Percentiles rank a stretch among this genome's conserved stretches.
Evolutionary conservation across 2,888 invertebrate genomes (phyloP).

Genomic region (Acrobasis repandana): DNA sequence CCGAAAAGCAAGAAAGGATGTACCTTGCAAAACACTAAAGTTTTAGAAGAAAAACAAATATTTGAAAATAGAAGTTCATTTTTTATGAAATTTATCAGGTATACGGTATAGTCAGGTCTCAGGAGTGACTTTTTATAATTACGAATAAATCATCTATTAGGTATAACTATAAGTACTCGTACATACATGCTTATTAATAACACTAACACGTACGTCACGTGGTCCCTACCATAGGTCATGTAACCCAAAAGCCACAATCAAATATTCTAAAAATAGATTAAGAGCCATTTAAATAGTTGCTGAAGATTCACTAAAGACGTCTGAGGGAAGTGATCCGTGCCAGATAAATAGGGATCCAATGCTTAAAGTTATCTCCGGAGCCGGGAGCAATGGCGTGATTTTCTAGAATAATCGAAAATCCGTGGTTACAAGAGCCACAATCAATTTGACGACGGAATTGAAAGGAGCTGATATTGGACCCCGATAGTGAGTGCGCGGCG

Average conservation of each 20-base stretch:
- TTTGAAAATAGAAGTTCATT: too few relatives aligned
- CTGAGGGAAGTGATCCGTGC: slow-evolving; percentile 16
- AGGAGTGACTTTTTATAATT: too few relatives aligned
- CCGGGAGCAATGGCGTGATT: slow-evolving; percentile 36
- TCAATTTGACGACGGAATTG: slow-evolving; percentile 29
- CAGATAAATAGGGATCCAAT: slow-evolving; percentile 22
- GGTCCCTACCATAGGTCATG: neutral
- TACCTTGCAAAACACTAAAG: too few relatives aligned
- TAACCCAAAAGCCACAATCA: neutral
- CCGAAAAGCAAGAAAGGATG: too few relatives aligned
- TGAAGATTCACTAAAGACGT: slow-evolving; percentile 13
- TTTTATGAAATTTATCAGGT: too few relatives aligned
- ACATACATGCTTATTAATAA: too few relatives aligned
- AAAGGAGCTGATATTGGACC: slow-evolving; percentile 20
- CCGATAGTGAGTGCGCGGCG: neutral
- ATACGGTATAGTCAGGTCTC: too few relatives aligned
- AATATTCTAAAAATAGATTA: neutral
- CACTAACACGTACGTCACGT: too few relatives aligned
- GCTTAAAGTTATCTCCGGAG: slow-evolving; percentile 15
- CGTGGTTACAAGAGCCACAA: slow-evolving; percentile 32
- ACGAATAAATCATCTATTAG: too few relatives aligned
- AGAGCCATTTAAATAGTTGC: slow-evolving; percentile 2
- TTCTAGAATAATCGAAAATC: slow-evolving; percentile 38
- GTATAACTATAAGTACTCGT: too few relatives aligned
- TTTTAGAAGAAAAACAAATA: too few relatives aligned